phyloP scores from a whole-genome alignment of 2,888 invertebrate species.

The Mantis religiosa region DNA sequence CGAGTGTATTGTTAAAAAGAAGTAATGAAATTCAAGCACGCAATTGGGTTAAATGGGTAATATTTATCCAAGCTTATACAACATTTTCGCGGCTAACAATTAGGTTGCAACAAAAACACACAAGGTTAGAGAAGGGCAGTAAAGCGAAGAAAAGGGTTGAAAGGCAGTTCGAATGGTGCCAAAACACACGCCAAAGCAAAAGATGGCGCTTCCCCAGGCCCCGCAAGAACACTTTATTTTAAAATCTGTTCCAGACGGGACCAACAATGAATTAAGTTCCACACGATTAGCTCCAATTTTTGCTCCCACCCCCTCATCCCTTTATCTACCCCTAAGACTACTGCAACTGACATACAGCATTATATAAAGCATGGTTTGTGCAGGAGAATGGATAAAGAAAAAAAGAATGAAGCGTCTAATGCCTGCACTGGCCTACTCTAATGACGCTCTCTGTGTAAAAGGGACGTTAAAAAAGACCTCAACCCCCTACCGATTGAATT shows the following conservation, averaged over 20 bases:
- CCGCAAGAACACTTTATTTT: conserved; percentile 28
- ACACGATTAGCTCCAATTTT: conserved; percentile 30
- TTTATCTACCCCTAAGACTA: conserved; percentile 3
- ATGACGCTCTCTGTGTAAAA: background rate
- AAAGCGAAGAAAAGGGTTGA: background rate
- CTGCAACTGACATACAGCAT: conserved; percentile 25
- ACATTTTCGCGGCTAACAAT: background rate
- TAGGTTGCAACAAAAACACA: background rate
- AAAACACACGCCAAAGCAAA: background rate
- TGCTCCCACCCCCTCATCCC: conserved; percentile 8
- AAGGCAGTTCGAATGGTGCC: background rate
- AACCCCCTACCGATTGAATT: background rate
- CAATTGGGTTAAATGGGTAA: background rate
- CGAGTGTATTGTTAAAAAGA: too few relatives aligned
- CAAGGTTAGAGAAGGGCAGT: background rate
- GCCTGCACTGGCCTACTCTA: background rate
- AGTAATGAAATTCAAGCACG: too few relatives aligned
- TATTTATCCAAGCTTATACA: background rate
- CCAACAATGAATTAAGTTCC: conserved; percentile 31
- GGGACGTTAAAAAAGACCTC: background rate
- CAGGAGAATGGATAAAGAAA: background rate
- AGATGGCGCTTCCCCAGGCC: background rate
- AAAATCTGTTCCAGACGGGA: conserved; percentile 29
- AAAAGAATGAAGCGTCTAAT: background rate
- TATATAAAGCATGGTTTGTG: background rate